Percentiles rank a stretch among this genome's conserved stretches.
Evolutionary conservation across 2,113 vertebrate genomes (phyloP).

Genomic region (Corythoichthys haematopterus): DNA sequence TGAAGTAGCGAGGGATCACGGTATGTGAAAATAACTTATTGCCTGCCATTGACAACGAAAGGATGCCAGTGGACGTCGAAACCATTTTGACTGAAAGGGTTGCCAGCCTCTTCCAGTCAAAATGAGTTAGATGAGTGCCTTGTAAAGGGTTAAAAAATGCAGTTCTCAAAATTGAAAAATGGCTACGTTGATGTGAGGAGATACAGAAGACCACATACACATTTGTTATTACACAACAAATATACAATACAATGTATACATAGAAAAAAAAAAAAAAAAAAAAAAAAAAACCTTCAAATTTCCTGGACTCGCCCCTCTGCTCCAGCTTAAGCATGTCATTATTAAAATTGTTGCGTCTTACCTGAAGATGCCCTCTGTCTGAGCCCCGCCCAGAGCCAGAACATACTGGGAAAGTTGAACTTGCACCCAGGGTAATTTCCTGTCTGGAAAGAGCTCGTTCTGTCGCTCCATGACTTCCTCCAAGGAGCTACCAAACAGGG

Average conservation of each 20-base stretch:
- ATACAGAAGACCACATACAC: conserved; percentile 50
- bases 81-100: no score
- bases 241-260: conserved; percentile 18
- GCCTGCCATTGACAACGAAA: no score
- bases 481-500: conserved; percentile 83
- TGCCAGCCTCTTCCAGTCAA: no score
- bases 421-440: conserved; percentile 86
- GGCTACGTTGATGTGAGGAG: conserved; percentile 22
- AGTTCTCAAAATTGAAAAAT: conserved; percentile 12
- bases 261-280: conserved; percentile 11
- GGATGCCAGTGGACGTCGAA: no score
- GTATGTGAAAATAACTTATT: no score
- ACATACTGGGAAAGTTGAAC: conserved; percentile 86
- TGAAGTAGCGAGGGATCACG: no score
- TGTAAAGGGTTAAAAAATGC: conserved; percentile 29
- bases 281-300: conserved; percentile 23
- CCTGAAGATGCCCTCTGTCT: conserved; percentile 90
- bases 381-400: conserved; percentile 80
- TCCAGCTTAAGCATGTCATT: conserved; percentile 23
- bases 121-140: no score
- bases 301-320: conserved; percentile 5
- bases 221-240: conserved; percentile 25
- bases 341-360: conserved; percentile 45
- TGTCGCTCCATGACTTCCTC: conserved; percentile 87
- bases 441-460: conserved; percentile 77